Conservation (phyloP, 2,113 vertebrate genomes). For the Dipodomys merriami region DNA sequence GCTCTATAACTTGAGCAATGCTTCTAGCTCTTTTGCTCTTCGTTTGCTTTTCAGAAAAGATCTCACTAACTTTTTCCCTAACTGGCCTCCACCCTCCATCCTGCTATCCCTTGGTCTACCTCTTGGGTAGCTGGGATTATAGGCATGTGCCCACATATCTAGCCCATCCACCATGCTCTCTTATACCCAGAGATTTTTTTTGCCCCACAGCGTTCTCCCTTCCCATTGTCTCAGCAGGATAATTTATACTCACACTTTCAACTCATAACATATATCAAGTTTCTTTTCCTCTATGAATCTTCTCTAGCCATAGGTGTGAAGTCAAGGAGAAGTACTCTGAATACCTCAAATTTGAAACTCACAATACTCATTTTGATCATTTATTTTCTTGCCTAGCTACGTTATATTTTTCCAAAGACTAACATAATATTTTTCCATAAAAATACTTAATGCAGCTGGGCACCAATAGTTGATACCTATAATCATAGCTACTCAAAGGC, state of each 20-base stretch:
- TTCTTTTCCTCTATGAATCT: neutral
- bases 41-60: too few relatives aligned
- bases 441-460: neutral
- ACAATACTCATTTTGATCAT: neutral
- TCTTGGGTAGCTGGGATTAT: too few relatives aligned
- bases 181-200: neutral
- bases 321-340: neutral
- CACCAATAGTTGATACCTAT: neutral
- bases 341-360: neutral
- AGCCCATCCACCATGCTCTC: neutral
- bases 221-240: neutral
- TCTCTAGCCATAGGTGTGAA: neutral
- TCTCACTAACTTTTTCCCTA: too few relatives aligned
- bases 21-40: too few relatives aligned
- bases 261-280: neutral
- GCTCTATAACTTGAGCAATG: too few relatives aligned
- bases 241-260: conserved; percentile 24
- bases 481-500: too few relatives aligned
- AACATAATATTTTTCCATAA: neutral
- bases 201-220: neutral
- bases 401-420: neutral
- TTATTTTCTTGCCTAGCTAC: neutral
- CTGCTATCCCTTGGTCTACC: too few relatives aligned
- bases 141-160: too few relatives aligned
- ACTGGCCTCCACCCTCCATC: too few relatives aligned